Percentiles rank a stretch among this genome's conserved stretches.
phyloP scores from a whole-genome alignment of 2,113 vertebrate species.

The Eclectus roratus region DNA sequence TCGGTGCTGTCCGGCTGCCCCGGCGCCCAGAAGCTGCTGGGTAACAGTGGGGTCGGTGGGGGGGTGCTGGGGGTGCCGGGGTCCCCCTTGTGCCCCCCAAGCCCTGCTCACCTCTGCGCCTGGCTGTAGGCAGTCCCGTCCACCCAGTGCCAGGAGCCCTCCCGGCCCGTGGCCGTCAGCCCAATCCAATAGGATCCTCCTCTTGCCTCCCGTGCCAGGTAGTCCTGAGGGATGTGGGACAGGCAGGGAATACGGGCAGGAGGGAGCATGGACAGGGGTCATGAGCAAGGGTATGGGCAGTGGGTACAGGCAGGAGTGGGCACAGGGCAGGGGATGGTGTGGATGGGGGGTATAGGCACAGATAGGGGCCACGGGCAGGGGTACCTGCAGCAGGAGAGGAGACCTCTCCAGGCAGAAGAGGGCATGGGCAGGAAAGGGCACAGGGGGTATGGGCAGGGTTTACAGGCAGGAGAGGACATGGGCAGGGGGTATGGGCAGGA shows the following conservation, averaged over 20 bases:
- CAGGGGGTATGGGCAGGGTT: neutral
- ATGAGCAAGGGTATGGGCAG: neutral
- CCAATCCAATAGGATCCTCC: constrained; percentile 6
- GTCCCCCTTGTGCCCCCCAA: neutral
- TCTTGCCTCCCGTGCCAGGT: neutral
- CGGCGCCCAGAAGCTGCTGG: neutral
- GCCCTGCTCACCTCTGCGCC: neutral
- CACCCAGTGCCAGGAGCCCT: neutral
- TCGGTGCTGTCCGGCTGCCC: neutral
- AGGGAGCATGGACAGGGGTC: too few relatives aligned
- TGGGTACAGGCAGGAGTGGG: neutral
- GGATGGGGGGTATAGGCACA: too few relatives aligned
- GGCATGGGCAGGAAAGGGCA: neutral
- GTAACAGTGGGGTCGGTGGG: neutral
- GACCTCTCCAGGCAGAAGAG: too few relatives aligned
- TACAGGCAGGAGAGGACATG: too few relatives aligned
- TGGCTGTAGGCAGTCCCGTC: neutral
- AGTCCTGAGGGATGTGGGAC: neutral
- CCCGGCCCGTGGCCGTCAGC: neutral
- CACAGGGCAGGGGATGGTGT: too few relatives aligned
- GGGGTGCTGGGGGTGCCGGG: rapidly evolving
- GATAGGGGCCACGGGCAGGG: neutral
- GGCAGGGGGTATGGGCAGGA: too few relatives aligned
- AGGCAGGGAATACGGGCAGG: neutral
- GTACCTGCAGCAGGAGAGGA: neutral